A percentile compares a stretch with the other conserved stretches of the same genome.
These are phyloP conservation scores for Heterodera schachtii DNA, from an alignment of 1,140 invertebrate species.

Conservation along the genomic window DNA sequence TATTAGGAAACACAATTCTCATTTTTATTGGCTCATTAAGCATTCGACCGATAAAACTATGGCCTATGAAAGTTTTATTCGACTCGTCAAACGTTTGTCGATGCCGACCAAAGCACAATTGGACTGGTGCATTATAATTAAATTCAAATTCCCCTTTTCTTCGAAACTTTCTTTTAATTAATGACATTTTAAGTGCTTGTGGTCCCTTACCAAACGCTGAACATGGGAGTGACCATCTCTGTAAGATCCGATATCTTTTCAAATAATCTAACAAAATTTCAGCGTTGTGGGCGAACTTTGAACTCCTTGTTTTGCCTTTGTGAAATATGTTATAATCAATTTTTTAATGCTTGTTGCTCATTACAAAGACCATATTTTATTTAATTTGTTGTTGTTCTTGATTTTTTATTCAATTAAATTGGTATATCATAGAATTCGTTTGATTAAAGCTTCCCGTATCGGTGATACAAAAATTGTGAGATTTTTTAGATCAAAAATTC, in stretches of 20 bases:
- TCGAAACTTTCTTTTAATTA: not conserved
- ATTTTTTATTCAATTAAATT: too few relatives aligned
- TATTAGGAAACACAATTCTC: too few relatives aligned
- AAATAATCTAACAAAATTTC: not conserved
- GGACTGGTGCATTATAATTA: not conserved
- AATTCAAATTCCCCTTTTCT: not conserved
- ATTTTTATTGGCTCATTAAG: not conserved
- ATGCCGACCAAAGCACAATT: conserved; percentile 16
- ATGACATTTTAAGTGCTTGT: conserved; percentile 8
- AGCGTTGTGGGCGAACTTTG: not conserved
- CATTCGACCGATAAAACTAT: not conserved
- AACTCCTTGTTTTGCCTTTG: not conserved
- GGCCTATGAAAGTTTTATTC: conserved; percentile 23
- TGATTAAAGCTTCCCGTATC: too few relatives aligned
- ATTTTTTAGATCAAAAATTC: too few relatives aligned
- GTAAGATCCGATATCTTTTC: not conserved
- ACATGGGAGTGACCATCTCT: conserved; percentile 21
- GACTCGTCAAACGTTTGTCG: conserved; percentile 15
- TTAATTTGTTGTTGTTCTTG: too few relatives aligned
- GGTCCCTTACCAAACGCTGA: conserved; percentile 19
- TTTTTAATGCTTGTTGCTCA: too few relatives aligned
- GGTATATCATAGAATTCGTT: too few relatives aligned
- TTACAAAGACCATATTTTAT: too few relatives aligned
- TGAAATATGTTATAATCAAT: not conserved
- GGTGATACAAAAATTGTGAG: too few relatives aligned